phyloP scores from a whole-genome alignment of 1,140 invertebrate genomes.

The Drosophila orena region DNA sequence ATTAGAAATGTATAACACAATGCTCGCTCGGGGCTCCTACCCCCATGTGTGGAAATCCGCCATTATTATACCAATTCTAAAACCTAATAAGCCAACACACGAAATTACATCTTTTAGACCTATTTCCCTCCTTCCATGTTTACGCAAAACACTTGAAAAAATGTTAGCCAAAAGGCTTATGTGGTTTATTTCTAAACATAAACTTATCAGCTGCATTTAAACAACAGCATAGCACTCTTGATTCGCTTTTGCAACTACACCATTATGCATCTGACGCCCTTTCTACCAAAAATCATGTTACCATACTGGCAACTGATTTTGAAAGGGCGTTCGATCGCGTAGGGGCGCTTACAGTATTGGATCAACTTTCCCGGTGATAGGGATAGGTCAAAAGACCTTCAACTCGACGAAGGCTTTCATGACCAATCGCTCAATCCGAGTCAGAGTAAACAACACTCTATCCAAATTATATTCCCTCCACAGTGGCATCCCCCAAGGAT shows the following conservation, averaged over 20 bases:
- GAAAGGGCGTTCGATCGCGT: no score
- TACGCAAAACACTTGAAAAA: no score
- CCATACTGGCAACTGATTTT: no score
- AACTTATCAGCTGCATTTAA: no score
- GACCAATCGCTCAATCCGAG: constrained; percentile 11
- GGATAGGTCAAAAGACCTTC: constrained; percentile 6
- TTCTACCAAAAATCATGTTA: no score
- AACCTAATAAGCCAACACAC: background rate
- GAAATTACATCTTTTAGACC: background rate
- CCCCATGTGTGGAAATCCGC: no score
- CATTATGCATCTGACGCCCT: no score
- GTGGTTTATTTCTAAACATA: no score
- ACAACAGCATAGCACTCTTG: no score
- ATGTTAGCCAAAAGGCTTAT: no score
- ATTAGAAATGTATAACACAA: no score
- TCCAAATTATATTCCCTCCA: constrained; percentile 8
- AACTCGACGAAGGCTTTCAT: constrained; percentile 8
- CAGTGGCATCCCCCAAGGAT: constrained; percentile 7
- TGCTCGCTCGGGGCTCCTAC: background rate
- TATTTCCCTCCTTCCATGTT: background rate
- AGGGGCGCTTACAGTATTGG: background rate
- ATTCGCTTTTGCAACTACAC: no score
- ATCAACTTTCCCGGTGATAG: constrained; percentile 11
- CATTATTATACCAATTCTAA: background rate
- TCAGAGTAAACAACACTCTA: constrained; percentile 13